Conservation (phyloP, 2,113 vertebrate genomes). For the Empidonax alnorum region DNA sequence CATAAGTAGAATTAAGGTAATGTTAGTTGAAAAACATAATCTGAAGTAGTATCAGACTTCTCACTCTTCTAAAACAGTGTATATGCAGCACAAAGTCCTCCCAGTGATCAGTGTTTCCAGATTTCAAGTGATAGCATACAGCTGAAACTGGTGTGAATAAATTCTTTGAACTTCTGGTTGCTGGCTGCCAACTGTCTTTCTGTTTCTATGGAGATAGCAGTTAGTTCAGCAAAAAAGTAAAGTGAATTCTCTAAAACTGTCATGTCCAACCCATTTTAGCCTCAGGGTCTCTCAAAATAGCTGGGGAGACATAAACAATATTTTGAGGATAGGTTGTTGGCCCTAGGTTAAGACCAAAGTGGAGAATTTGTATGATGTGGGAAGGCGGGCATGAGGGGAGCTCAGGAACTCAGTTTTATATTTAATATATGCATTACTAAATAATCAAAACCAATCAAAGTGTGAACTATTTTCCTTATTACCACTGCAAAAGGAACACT, state of each 20-base stretch:
- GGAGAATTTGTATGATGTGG: not conserved
- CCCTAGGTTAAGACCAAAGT: not conserved
- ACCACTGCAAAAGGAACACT: not conserved
- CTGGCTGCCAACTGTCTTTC: conserved; percentile 60
- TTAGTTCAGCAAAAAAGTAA: conserved; percentile 58
- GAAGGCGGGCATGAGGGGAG: rapidly evolving
- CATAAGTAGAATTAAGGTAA: not conserved
- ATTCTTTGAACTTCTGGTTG: conserved; percentile 63
- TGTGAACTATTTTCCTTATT: not conserved
- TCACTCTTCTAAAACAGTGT: not conserved
- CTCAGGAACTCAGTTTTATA: not conserved
- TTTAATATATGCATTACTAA: not conserved
- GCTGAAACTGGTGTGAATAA: conserved; percentile 55
- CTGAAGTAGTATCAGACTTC: not conserved
- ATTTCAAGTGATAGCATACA: not conserved
- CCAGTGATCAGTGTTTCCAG: not conserved
- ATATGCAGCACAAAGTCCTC: not conserved
- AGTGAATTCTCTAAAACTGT: conserved; percentile 29
- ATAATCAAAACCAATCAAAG: not conserved
- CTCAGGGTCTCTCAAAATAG: not conserved
- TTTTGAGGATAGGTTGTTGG: not conserved
- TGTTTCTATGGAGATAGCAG: conserved; percentile 69
- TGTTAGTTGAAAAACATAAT: not conserved
- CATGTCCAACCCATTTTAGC: not conserved
- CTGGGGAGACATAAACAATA: not conserved